These are phyloP conservation scores for Netta rufina DNA, from an alignment of 2,797 vertebrate species.

Conservation along the genomic window DNA sequence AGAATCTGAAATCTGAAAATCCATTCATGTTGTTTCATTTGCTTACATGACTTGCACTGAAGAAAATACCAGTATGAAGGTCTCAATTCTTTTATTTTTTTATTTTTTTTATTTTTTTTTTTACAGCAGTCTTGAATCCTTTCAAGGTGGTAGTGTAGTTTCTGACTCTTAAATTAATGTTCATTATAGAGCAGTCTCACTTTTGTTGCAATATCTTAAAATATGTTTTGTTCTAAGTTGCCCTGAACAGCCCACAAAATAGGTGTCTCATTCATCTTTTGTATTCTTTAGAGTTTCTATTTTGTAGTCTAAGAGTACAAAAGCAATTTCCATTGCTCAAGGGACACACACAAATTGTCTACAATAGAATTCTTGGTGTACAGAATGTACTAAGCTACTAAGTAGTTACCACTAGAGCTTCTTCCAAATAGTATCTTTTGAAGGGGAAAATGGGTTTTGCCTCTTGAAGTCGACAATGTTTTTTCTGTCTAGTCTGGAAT, in stretches of 20 bases:
- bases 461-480: not conserved
- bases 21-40: not conserved
- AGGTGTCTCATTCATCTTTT: not conserved
- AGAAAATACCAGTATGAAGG: not conserved
- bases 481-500: not conserved
- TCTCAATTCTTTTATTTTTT: not conserved
- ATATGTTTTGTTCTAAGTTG: not conserved
- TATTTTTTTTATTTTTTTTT: not conserved
- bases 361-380: not conserved
- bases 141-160: not conserved
- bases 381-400: not conserved
- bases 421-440: not conserved
- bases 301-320: not conserved
- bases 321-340: not conserved
- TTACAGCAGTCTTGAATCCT: not conserved
- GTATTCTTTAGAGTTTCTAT: not conserved
- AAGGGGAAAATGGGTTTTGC: not conserved
- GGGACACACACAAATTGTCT: not conserved
- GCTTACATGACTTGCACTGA: not conserved
- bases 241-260: not conserved
- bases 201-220: not conserved
- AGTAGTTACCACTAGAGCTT: not conserved
- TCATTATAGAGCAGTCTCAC: not conserved
- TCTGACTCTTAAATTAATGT: constrained; percentile 16
- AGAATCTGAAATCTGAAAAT: not conserved